phyloP scores from a whole-genome alignment of 2,113 vertebrate species.

The Eurypyga helias region DNA sequence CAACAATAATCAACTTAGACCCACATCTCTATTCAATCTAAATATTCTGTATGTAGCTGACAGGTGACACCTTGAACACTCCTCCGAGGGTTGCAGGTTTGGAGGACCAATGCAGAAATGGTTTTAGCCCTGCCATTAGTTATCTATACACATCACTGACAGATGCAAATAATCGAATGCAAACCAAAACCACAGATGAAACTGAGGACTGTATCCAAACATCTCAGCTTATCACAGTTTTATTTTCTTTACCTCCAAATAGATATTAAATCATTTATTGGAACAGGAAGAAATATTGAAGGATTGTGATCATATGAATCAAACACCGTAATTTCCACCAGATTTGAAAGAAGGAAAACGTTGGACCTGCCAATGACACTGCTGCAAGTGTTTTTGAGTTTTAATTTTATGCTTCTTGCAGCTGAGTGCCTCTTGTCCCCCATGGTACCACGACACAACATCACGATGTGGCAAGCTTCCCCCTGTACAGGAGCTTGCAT shows the following conservation, averaged over 20 bases:
- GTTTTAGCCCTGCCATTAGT: not conserved
- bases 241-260: not conserved
- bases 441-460: not conserved
- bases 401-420: not conserved
- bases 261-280: not conserved
- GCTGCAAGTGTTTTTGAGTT: too few species aligned
- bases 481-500: not conserved
- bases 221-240: not conserved
- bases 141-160: not conserved
- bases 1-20: not conserved
- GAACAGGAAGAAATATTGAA: not conserved
- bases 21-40: not conserved
- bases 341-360: not conserved
- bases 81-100: not conserved
- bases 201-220: not conserved
- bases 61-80: not conserved
- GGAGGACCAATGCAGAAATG: not conserved
- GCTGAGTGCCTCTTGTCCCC: not conserved
- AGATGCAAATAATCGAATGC: not conserved
- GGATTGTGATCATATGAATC: not conserved
- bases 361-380: not conserved
- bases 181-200: not conserved
- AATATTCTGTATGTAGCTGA: not conserved
- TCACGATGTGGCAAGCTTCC: fast-evolving
- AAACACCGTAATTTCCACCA: not conserved